Evolutionary conservation across 2,113 vertebrate genomes (phyloP).

Genomic region (Poicephalus meyeri): DNA sequence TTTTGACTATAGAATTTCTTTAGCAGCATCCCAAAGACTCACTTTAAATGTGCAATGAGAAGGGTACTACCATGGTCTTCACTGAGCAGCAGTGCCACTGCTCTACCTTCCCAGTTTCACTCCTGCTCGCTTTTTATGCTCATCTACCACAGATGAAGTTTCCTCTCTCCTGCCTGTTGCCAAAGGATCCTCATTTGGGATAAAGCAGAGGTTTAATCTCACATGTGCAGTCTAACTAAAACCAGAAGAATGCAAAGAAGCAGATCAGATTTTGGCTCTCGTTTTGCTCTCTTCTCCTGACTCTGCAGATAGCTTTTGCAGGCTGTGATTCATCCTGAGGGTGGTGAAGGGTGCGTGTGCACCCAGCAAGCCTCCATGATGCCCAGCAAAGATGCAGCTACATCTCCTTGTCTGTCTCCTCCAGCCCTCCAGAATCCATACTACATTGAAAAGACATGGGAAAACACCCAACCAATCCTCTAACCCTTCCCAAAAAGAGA

Average conservation of each 20-base stretch:
- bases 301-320: not conserved
- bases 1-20: not conserved
- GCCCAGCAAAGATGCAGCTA: rapidly evolving
- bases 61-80: not conserved
- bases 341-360: rapidly evolving
- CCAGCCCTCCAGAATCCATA: not conserved
- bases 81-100: not conserved
- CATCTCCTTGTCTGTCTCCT: not conserved
- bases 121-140: not conserved
- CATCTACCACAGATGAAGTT: not conserved
- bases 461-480: not conserved
- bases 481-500: not conserved
- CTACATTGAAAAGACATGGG: not conserved
- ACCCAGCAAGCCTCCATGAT: not conserved
- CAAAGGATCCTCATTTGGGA: not conserved
- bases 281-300: not conserved
- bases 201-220: not conserved
- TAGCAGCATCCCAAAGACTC: not conserved
- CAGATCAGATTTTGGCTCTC: not conserved
- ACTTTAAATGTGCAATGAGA: not conserved
- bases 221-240: not conserved
- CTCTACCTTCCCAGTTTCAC: not conserved
- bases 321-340: not conserved
- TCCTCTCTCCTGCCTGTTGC: not conserved
- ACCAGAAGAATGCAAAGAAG: not conserved